Conservation (phyloP, 2,113 vertebrate genomes). For the Brachirus orientalis region DNA sequence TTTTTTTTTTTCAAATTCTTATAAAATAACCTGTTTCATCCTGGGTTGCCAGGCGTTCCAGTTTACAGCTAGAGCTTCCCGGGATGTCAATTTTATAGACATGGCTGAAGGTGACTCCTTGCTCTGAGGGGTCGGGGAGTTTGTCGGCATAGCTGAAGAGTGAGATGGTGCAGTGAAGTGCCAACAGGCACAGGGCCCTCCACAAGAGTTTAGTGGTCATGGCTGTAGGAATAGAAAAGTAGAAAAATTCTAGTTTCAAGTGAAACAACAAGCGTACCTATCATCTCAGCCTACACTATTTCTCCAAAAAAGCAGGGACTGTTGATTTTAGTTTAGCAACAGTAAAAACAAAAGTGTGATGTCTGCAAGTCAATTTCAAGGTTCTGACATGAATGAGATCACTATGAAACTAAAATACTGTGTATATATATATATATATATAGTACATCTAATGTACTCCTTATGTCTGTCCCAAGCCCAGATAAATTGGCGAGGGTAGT, state of each 20-base stretch:
- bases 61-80: conserved; percentile 78
- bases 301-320: not conserved
- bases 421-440: too few relatives aligned
- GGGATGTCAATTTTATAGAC: conserved; percentile 87
- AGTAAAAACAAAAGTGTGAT: not conserved
- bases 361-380: not conserved
- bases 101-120: conserved; percentile 87
- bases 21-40: conserved; percentile 71
- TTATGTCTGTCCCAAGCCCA: too few relatives aligned
- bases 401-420: conserved; percentile 5
- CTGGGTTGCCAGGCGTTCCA: conserved; percentile 71
- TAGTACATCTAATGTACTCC: too few relatives aligned
- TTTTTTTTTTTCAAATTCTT: not conserved
- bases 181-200: conserved; percentile 65
- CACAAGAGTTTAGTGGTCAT: conserved; percentile 64
- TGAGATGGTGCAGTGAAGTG: conserved; percentile 60
- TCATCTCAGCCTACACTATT: too few relatives aligned
- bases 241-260: not conserved
- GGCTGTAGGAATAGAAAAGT: conserved; percentile 50
- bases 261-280: not conserved
- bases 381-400: not conserved
- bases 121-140: conserved; percentile 35
- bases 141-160: conserved; percentile 58
- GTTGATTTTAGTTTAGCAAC: not conserved
- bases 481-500: too few relatives aligned